phyloP scores from a whole-genome alignment of 2,797 vertebrate genomes.

The Liasis olivaceus region DNA sequence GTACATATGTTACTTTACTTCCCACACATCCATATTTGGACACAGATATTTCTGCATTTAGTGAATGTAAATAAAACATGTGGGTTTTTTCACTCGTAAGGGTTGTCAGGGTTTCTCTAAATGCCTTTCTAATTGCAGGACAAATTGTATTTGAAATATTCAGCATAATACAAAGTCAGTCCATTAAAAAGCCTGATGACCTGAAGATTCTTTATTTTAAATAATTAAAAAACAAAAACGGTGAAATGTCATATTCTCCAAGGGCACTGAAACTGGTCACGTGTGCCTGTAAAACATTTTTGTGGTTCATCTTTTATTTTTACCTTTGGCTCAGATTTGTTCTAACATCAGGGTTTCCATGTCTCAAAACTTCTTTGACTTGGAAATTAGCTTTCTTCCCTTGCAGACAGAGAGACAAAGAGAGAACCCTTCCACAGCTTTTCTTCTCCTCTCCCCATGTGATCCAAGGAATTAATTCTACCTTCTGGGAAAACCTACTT shows the following conservation, averaged over 20 bases:
- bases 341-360: conserved; percentile 26
- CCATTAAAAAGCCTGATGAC: conserved; percentile 52
- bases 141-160: neutral
- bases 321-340: conserved; percentile 14
- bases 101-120: conserved; percentile 27
- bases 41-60: neutral
- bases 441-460: neutral
- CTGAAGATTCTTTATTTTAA: conserved; percentile 34
- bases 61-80: conserved; percentile 22
- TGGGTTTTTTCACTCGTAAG: conserved; percentile 3
- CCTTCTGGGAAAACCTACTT: conserved; percentile 30
- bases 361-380: conserved; percentile 30
- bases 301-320: conserved; percentile 33
- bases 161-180: neutral
- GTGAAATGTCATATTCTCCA: conserved; percentile 13
- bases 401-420: conserved; percentile 18
- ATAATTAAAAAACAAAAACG: conserved; percentile 2
- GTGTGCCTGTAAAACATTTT: neutral
- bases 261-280: conserved; percentile 6
- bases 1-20: neutral
- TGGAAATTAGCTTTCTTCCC: conserved; percentile 44
- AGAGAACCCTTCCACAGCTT: conserved; percentile 36
- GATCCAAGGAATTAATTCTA: conserved; percentile 34
- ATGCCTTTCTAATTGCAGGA: neutral
- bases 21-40: neutral